Percentiles rank a stretch among this genome's conserved stretches.
Conservation (phyloP, 2,797 vertebrate species). For the Dryobates pubescens region DNA sequence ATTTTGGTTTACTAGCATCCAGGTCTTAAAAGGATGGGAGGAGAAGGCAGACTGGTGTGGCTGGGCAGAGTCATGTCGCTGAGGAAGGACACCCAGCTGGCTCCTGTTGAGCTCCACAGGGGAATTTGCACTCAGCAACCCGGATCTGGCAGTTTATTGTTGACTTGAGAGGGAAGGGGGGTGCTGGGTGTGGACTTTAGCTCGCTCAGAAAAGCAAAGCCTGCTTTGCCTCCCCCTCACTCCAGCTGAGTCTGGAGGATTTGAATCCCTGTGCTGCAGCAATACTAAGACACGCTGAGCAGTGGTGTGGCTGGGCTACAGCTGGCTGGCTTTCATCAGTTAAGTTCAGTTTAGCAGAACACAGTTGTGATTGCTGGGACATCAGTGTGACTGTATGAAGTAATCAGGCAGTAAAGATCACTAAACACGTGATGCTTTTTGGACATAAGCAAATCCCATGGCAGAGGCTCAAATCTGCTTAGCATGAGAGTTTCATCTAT, state of each 20-base stretch:
- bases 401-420: not conserved
- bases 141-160: conserved; percentile 5
- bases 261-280: not conserved
- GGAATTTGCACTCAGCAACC: conserved; percentile 9
- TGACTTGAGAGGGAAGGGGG: not conserved
- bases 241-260: not conserved
- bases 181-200: not conserved
- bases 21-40: not conserved
- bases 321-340: not conserved
- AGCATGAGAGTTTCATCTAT: not conserved
- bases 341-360: not conserved
- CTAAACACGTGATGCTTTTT: not conserved
- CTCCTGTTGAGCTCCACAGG: not conserved
- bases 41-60: not conserved
- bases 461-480: not conserved
- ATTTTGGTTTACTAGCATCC: conserved; percentile 15
- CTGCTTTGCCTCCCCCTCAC: not conserved
- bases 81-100: conserved; percentile 30
- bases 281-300: rapidly evolving
- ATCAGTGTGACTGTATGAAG: not conserved
- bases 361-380: not conserved
- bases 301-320: not conserved
- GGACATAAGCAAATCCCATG: not conserved
- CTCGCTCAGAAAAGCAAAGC: not conserved
- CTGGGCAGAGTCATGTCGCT: not conserved